Evolutionary conservation across 2,888 invertebrate genomes (phyloP).

Genomic region (Synergus laeviventris): DNA sequence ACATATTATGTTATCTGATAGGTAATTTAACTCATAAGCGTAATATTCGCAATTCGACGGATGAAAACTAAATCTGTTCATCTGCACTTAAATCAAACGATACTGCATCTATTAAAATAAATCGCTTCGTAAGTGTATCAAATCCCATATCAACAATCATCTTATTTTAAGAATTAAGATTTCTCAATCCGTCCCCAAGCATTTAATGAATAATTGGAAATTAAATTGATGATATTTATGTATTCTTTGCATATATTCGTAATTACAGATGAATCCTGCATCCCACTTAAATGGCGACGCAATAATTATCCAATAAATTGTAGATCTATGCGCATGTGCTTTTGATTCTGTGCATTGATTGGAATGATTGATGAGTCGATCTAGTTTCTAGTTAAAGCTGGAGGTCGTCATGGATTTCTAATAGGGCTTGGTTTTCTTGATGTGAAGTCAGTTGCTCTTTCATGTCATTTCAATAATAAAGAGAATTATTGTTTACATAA

Average conservation of each 20-base stretch:
- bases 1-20: background rate
- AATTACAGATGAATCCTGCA: slow-evolving; percentile 2
- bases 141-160: background rate
- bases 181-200: background rate
- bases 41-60: slow-evolving; percentile 30
- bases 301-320: slow-evolving; percentile 12
- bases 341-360: slow-evolving; percentile 21
- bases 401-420: slow-evolving; percentile 12
- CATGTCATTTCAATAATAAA: background rate
- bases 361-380: slow-evolving; percentile 12
- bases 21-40: slow-evolving; percentile 13
- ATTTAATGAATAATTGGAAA: background rate
- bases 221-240: background rate
- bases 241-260: background rate
- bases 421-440: background rate
- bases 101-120: background rate
- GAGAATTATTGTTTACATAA: background rate
- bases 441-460: background rate
- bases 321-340: slow-evolving; percentile 18
- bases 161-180: background rate
- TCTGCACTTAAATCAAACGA: background rate
- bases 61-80: slow-evolving; percentile 6
- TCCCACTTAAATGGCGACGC: slow-evolving; percentile 12
- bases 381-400: slow-evolving; percentile 6
- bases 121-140: background rate